phyloP scores from a whole-genome alignment of 2,797 vertebrate species.

The Enteromius afrohamiltoni region DNA sequence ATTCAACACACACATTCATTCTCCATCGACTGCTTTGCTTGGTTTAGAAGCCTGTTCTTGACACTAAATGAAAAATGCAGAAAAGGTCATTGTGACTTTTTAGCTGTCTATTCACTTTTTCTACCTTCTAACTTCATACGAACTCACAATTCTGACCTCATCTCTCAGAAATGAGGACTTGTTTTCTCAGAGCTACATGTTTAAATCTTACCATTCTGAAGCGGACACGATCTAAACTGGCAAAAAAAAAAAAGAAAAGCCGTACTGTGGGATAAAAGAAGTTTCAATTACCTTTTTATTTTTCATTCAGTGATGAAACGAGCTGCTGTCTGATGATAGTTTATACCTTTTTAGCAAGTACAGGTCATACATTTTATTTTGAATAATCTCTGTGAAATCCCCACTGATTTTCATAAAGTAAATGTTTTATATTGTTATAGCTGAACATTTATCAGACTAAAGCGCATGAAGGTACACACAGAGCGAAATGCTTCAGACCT shows the following conservation, averaged over 20 bases:
- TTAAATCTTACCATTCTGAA: too few relatives aligned
- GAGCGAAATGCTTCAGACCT: too few relatives aligned
- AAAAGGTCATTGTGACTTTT: background rate
- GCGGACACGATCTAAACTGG: too few relatives aligned
- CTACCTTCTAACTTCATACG: background rate
- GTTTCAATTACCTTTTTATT: too few relatives aligned
- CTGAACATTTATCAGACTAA: background rate
- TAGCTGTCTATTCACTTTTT: background rate
- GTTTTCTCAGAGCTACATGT: too few relatives aligned
- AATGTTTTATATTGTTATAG: background rate
- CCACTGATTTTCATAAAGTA: background rate
- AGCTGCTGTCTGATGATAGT: background rate
- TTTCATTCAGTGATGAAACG: too few relatives aligned
- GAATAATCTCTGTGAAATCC: background rate
- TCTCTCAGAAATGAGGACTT: too few relatives aligned
- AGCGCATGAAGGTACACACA: too few relatives aligned
- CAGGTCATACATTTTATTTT: background rate
- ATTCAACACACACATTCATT: background rate
- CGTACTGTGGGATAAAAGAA: too few relatives aligned
- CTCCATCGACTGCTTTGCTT: too few relatives aligned
- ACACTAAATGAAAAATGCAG: background rate
- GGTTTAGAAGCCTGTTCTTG: background rate
- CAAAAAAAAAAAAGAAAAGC: too few relatives aligned
- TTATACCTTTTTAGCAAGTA: background rate
- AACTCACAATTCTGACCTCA: background rate